Base-by-base conservation (phyloP, 2,113 vertebrate species). In the Lontra canadensis region DNA sequence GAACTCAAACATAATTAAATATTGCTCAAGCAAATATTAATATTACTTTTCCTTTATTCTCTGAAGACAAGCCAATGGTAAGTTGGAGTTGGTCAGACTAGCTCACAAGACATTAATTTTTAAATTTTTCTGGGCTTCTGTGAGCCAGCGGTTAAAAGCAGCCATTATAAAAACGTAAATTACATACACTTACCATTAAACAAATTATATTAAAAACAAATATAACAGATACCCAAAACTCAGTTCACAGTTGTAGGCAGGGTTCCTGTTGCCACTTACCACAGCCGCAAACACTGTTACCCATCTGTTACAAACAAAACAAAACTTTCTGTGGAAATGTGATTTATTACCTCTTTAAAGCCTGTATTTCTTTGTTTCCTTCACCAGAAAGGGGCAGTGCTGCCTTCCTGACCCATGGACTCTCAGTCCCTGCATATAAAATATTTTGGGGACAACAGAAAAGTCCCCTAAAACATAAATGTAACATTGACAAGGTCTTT, bases 201-300 rank as follows among this genome's bases (percentile, higher is more conserved):
- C 12, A 94, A 81, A 42, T 95, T 31, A 95, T 76, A 88, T 86
- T 69, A 17, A 93, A 95, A 96, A 55, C 6, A 61, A 93, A 90
- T 25, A 26, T 88, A 80, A 61, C 4, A 42, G 59, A 49, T 67
- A n/a, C 8, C 29, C 17, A 17, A 42, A 88, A 85, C 15, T 83
- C 71, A 88, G 13, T 25, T 42, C 17, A 67, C 80, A 52, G 36
- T 69, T 73, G 65, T 67, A 49, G 10, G 4, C 14, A 73, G n/a
- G 82, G 10, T 69, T 96, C 61, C 71, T 39, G 2, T 67, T 39
- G 10, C 14, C 39, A 1, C 14, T 83, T 74, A 34, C 39, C 5
- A 49, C n/a, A 42, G 10, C 57, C 25, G 26, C 47, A 91, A 95
- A 87, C 11, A 31, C 90, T 44, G 15, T 73, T 69, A 73, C 4